Evolutionary conservation across 2,113 vertebrate genomes (phyloP).

Genomic region (Sinocyclocheilus grahami): DNA sequence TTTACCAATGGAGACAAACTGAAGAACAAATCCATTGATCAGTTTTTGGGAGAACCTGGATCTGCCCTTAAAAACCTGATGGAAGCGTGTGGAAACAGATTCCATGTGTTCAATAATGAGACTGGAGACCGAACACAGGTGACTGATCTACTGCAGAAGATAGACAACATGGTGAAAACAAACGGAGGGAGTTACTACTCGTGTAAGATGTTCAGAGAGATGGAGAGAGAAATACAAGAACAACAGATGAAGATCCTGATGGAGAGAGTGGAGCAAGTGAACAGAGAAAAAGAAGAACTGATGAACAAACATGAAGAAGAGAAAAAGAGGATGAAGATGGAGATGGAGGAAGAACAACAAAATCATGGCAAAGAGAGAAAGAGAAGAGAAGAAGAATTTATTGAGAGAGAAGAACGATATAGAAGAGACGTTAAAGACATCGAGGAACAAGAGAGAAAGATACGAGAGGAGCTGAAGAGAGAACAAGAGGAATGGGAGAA

Average conservation of each 20-base stretch:
- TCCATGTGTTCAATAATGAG: background rate
- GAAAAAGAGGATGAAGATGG: background rate
- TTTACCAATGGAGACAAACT: background rate
- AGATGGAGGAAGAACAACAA: background rate
- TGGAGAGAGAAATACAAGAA: background rate
- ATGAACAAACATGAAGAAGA: background rate
- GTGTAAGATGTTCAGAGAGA: slow-evolving; percentile 13
- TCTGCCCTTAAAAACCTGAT: background rate
- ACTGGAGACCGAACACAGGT: background rate
- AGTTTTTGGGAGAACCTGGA: background rate
- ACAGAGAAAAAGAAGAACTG: slow-evolving; percentile 1
- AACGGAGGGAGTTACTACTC: background rate
- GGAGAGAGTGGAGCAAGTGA: background rate
- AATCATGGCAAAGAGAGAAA: background rate
- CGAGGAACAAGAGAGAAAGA: too few species aligned
- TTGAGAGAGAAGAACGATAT: too few species aligned
- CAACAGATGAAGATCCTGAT: fast-evolving
- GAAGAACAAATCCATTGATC: background rate
- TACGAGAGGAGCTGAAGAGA: too few species aligned
- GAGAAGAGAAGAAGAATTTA: too few species aligned
- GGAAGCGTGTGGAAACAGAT: background rate
- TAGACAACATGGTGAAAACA: background rate
- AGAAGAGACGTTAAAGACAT: too few species aligned
- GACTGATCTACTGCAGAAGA: slow-evolving; percentile 12
- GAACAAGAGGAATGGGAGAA: too few species aligned